Evolutionary conservation across 2,888 invertebrate species (phyloP).

Genomic region (Aleiodes alternator): DNA sequence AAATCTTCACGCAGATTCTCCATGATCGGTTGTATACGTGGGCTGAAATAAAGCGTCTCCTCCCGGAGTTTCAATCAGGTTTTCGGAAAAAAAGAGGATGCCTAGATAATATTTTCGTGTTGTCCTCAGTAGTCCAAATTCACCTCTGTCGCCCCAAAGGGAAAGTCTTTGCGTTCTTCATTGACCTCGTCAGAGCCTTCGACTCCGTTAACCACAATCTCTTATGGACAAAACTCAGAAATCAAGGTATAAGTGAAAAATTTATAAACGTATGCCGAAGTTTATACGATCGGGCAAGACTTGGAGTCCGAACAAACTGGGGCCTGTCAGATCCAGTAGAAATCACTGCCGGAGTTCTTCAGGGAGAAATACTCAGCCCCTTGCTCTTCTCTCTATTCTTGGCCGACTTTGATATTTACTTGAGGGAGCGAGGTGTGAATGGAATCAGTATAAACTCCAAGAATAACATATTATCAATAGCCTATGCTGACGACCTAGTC

Average conservation of each 20-base stretch:
- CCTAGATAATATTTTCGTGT: constrained; percentile 56
- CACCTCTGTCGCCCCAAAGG: not conserved
- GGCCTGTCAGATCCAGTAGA: constrained; percentile 1
- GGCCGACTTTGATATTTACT: constrained; percentile 10
- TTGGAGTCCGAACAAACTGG: not conserved
- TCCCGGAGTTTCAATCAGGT: constrained; percentile 59
- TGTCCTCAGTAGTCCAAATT: not conserved
- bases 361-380: constrained; percentile 7
- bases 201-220: constrained; percentile 29
- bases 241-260: constrained; percentile 15
- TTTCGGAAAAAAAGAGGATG: constrained; percentile 54
- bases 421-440: constrained; percentile 9
- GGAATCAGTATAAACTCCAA: not conserved
- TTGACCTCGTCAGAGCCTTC: constrained; percentile 13
- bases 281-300: not conserved
- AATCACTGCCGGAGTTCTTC: too few species aligned
- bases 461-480: not conserved
- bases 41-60: constrained; percentile 36
- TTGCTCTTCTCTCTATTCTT: constrained; percentile 26
- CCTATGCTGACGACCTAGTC: constrained; percentile 32
- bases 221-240: constrained; percentile 15
- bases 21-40: not conserved
- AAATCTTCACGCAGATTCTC: constrained; percentile 52
- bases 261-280: not conserved
- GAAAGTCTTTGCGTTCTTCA: constrained; percentile 37